These are phyloP conservation scores for Galago senegalensis DNA, from an alignment of 2,797 vertebrate species.

Conservation along the genomic window DNA sequence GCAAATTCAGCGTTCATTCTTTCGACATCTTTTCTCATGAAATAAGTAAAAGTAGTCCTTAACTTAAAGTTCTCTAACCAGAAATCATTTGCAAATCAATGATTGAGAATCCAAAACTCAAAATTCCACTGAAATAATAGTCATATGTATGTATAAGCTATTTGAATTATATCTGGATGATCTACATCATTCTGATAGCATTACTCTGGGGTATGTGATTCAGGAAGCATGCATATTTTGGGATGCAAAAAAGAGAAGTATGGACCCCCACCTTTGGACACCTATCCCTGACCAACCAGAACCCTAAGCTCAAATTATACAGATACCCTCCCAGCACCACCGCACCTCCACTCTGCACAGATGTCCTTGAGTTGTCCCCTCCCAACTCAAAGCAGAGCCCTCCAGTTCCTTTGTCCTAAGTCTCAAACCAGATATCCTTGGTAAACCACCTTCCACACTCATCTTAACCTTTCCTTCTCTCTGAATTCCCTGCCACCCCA, in stretches of 20 bases:
- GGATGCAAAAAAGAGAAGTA: slow-evolving; percentile 3
- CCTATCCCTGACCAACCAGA: slow-evolving; percentile 31
- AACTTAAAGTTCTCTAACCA: slow-evolving; percentile 41
- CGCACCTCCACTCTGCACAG: background rate
- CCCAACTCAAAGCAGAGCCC: background rate
- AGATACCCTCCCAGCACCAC: background rate
- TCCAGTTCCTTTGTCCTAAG: background rate
- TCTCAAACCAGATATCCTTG: background rate
- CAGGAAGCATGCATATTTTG: background rate
- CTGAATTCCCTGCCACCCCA: background rate
- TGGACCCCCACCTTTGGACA: background rate
- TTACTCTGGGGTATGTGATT: slow-evolving; percentile 21
- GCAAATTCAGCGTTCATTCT: slow-evolving; percentile 17
- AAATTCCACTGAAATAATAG: background rate
- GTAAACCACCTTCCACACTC: background rate
- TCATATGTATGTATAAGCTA: background rate
- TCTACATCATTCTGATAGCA: background rate
- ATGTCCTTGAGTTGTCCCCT: background rate
- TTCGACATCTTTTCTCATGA: slow-evolving; percentile 52
- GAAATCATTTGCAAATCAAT: slow-evolving; percentile 53
- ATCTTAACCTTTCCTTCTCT: background rate
- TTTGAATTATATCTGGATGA: background rate
- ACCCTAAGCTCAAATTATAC: slow-evolving; percentile 28
- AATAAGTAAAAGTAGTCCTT: slow-evolving; percentile 11
- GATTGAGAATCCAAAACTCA: slow-evolving; percentile 12